Evolutionary conservation across 2,113 vertebrate species (phyloP), one percentile per base, ranked within the genome.

Genomic region (Lampris megalopsis): DNA sequence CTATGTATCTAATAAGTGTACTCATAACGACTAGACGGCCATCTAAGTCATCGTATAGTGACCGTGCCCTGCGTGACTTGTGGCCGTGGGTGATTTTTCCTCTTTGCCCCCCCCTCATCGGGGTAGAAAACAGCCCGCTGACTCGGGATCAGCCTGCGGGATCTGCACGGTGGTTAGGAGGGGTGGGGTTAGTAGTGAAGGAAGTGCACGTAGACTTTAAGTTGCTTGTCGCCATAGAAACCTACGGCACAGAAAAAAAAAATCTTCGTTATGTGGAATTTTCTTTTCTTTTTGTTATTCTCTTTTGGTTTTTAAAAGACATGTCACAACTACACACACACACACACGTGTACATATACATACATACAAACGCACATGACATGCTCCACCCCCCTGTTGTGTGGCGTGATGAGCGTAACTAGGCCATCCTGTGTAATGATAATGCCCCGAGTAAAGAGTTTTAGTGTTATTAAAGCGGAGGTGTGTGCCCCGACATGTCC

Each of bases 121-220:
- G 54, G 9, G 64, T 52, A 62, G 75, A 67, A 74, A 63, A 24
- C 36, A 57, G 56, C 71, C 42, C 40, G 10, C 50, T 52, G 66
- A 73, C 68, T 85, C 76, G 36, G 65, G 84, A 75, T 76, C 80
- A 74, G 48, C 74, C 57, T 6, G 54, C 65, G 81, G 68, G 80
- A 84, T 81, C 47, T 79, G 40, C 58, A 53, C 62, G 71, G 79
- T 75, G 80, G 77, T 68, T 82, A 59, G 79, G 73, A 42, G 53
- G 84, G 88, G 85, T 84, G 89, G 85, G 84, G 84, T 86, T 77
- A 80, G 61, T 69, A 74, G 42, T 82, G 61, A 69, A 37, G 71
- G 73, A 82, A 84, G 76, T 74, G 61, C 77, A 73, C 83, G 78
- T 24, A 80, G 71, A 80, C 77, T 79, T 84, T 81, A 62, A 86